Percentiles rank a stretch among this genome's conserved stretches.
Conservation (phyloP, 2,797 vertebrate genomes). For the Crypturellus tataupa region DNA sequence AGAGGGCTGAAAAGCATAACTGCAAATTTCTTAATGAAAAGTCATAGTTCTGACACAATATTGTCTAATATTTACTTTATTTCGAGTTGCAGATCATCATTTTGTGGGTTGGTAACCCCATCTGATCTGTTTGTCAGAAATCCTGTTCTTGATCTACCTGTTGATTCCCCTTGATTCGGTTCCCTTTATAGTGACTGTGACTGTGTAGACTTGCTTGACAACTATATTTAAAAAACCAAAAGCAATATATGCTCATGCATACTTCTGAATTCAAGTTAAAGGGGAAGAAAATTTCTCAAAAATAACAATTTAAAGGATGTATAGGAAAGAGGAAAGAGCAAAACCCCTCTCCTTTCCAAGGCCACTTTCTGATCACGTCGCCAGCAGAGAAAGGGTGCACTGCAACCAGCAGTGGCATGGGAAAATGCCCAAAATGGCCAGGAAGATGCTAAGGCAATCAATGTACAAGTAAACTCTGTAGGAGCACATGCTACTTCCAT, state of each 20-base stretch:
- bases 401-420: neutral
- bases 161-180: neutral
- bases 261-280: neutral
- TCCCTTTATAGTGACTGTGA: neutral
- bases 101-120: neutral
- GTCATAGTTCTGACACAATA: conserved; percentile 2
- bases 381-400: neutral
- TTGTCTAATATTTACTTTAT: conserved; percentile 17
- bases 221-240: neutral
- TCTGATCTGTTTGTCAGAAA: neutral
- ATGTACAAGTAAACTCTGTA: neutral
- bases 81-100: neutral
- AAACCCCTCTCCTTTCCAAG: neutral
- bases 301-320: neutral
- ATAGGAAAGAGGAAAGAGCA: neutral
- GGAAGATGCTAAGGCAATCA: neutral
- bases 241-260: neutral
- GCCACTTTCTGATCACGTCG: neutral
- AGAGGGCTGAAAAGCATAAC: conserved; percentile 10
- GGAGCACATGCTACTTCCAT: accelerated
- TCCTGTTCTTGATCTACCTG: neutral
- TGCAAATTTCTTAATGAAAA: conserved; percentile 57
- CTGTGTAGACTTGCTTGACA: neutral
- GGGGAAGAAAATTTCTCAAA: neutral
- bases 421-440: neutral